A percentile compares a stretch with the other conserved stretches of the same genome.
Evolutionary conservation across 2,797 vertebrate species (phyloP).

Genomic region (Leucoraja ocellata): DNA sequence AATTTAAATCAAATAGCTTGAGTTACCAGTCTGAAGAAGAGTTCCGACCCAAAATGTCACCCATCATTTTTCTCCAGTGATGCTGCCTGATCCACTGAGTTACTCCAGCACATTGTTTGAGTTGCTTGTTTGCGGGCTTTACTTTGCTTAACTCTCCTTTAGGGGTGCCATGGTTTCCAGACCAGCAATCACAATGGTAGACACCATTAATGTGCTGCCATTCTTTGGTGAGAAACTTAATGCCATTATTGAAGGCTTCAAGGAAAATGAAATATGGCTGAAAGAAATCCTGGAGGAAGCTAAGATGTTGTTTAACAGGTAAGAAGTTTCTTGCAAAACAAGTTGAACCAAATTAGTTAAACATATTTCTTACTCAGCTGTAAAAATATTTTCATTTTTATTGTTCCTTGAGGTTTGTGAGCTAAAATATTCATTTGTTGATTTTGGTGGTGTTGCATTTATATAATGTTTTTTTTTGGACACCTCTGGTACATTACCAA

Average conservation of each 20-base stretch:
- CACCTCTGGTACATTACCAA: not conserved
- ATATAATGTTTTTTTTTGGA: not conserved
- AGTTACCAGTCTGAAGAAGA: no score
- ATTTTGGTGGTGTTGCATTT: not conserved
- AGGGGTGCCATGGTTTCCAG: not conserved
- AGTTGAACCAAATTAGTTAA: no score
- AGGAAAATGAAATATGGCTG: constrained; percentile 74
- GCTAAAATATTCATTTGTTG: no score
- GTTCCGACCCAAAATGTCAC: not conserved
- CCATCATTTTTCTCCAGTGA: no score
- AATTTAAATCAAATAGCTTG: not conserved
- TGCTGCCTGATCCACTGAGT: no score
- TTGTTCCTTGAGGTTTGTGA: no score
- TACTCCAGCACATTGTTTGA: not conserved
- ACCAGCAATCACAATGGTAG: constrained; percentile 47
- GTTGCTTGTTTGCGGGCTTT: not conserved
- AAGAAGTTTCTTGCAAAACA: not conserved
- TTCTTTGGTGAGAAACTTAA: constrained; percentile 62
- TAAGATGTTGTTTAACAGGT: constrained; percentile 77
- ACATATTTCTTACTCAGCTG: no score
- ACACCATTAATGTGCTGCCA: constrained; percentile 57
- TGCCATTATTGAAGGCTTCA: constrained; percentile 66
- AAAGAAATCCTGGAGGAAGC: constrained; percentile 81
- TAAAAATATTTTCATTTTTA: no score
- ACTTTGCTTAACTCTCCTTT: not conserved